phyloP scores from a whole-genome alignment of 2,888 invertebrate species.

The Vanessa cardui region DNA sequence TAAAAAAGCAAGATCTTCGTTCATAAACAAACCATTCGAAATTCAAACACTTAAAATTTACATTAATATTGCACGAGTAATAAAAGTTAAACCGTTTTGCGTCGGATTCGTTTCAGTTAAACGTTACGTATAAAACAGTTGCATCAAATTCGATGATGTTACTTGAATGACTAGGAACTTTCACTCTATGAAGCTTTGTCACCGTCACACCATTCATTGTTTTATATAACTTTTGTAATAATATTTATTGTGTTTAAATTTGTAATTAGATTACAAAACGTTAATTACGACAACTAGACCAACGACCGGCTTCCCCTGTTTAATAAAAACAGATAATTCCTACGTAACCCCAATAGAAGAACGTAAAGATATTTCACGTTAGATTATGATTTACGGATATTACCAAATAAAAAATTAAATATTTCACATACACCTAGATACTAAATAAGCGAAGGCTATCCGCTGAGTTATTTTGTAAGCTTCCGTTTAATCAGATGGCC shows the following conservation, averaged over 20 bases:
- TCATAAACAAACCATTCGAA: no score
- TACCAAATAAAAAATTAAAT: slow-evolving; percentile 24
- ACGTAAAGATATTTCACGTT: neutral
- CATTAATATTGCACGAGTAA: no score
- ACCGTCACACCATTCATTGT: neutral
- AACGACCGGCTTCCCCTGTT: neutral
- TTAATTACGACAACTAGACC: neutral
- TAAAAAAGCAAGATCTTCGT: no score
- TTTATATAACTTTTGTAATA: neutral
- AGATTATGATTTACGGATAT: slow-evolving; percentile 24
- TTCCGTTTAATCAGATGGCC: slow-evolving; percentile 42
- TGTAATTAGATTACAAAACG: neutral
- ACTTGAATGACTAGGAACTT: no score
- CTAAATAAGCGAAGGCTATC: slow-evolving; percentile 36
- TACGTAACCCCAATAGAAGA: slow-evolving; percentile 2
- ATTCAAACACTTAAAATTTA: no score
- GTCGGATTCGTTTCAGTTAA: no score
- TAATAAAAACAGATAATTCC: neutral
- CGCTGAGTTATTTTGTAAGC: slow-evolving; percentile 39
- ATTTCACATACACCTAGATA: slow-evolving; percentile 29
- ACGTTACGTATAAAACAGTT: no score
- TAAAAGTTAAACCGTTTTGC: no score
- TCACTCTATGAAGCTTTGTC: no score
- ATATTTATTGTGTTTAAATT: neutral
- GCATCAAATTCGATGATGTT: no score